phyloP scores from a whole-genome alignment of 2,888 invertebrate species.

The Coelogynopora nodosa region DNA sequence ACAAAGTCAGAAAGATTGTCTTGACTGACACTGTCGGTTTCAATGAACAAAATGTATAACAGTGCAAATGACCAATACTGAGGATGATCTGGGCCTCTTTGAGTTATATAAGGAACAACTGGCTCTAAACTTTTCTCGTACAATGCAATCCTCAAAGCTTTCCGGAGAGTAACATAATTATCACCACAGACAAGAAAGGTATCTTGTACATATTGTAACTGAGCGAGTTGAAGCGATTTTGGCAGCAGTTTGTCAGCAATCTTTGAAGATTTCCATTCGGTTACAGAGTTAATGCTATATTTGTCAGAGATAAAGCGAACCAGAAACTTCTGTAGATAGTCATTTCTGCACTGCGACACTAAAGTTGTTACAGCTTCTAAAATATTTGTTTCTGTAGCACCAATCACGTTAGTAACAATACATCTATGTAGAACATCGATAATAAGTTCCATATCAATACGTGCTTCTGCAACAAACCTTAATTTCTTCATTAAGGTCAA shows the following conservation, averaged over 20 bases:
- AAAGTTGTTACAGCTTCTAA: not conserved
- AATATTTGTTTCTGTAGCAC: not conserved
- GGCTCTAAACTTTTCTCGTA: not conserved
- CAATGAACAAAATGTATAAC: not conserved
- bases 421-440: not conserved
- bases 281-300: not conserved
- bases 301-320: not conserved
- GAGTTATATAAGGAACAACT: not conserved
- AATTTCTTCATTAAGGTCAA: not conserved
- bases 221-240: not conserved
- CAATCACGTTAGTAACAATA: not conserved
- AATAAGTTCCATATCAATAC: not conserved
- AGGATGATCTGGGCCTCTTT: not conserved
- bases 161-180: not conserved
- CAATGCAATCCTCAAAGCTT: not conserved
- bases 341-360: not conserved
- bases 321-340: not conserved
- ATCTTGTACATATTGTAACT: not conserved
- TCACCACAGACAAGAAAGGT: not conserved
- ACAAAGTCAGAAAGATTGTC: not conserved
- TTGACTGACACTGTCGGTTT: not conserved
- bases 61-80: not conserved
- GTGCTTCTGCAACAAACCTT: not conserved
- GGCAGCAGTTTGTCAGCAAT: not conserved
- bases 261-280: not conserved